Conservation (phyloP, 2,113 vertebrate genomes). For the Accipiter cooperii region DNA sequence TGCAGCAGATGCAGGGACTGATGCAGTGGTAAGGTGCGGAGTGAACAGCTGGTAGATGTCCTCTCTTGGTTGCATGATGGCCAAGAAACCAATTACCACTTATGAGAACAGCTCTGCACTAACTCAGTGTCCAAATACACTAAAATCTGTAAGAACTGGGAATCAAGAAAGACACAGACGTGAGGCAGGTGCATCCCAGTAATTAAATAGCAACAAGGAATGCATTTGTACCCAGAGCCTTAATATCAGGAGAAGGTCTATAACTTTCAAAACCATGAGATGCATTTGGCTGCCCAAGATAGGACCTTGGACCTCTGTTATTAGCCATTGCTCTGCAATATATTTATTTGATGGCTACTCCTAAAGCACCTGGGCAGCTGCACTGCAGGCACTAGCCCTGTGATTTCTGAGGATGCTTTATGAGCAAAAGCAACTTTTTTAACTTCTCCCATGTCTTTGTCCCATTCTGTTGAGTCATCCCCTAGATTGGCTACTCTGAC, state of each 20-base stretch:
- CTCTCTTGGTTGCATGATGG: neutral
- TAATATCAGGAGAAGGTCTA: neutral
- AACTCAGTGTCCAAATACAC: neutral
- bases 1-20: neutral
- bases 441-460: neutral
- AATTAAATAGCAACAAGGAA: neutral
- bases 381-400: neutral
- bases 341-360: neutral
- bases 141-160: neutral
- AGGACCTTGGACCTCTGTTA: neutral
- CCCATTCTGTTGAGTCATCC: neutral
- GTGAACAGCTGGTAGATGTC: neutral
- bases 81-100: neutral
- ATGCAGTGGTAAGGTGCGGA: neutral
- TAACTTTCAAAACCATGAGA: neutral
- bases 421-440: neutral
- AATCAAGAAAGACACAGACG: neutral
- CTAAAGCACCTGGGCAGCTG: neutral
- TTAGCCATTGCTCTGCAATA: neutral
- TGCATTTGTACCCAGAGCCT: neutral
- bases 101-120: neutral
- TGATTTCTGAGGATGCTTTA: neutral
- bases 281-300: neutral
- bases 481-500: neutral
- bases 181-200: neutral